Base-by-base conservation (phyloP, 2,888 invertebrate genomes). In the Hemaris fuciformis region DNA sequence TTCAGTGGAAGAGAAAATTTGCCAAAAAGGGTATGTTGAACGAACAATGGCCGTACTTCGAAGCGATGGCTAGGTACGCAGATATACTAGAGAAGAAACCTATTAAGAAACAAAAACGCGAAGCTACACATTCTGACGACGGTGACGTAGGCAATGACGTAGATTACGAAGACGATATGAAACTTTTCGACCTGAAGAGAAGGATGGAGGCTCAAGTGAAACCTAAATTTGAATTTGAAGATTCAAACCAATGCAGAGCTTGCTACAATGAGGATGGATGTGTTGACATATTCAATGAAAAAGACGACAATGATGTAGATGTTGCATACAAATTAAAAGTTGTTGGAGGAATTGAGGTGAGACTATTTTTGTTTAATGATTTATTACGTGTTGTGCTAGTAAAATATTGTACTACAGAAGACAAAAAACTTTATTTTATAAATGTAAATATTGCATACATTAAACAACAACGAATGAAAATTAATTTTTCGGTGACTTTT, bases 1-100 rank as follows among this genome's bases (percentile, higher is more conserved):
- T 83, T 13, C 74, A 92, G 91, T 91, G 91, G 91, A 91, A 92
- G 79, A 79, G 76, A 31, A 91, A 91, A 76, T 91, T 91, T 67
- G 88, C 89, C 1, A 81, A 75, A 63, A 89, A 90, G 73, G 92
- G 92, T 3, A 82, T 89, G 59, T 71, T 91, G 8, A 87, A 80
- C 64, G 92, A 90, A 65, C 84, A 87, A 27, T 92, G 92, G 92
- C 90, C 88, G 8, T 91, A 85, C 66, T 91, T 77, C 66, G 88
- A 88, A 7, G 84, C 84, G 1, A 84, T 92, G 79, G 65, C 76
- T 1, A 80, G 77, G 31, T 90, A 86, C 72, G 71, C 73, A 1
- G 78, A 82, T 62, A 65, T 75, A 6, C 76, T 77, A 23, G 73
- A 73, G 34, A 74, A 72, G 27, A 59, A 67, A 2, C 72, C 73